Conservation (phyloP, 2,888 invertebrate species). For the Lumbricus terrestris region DNA sequence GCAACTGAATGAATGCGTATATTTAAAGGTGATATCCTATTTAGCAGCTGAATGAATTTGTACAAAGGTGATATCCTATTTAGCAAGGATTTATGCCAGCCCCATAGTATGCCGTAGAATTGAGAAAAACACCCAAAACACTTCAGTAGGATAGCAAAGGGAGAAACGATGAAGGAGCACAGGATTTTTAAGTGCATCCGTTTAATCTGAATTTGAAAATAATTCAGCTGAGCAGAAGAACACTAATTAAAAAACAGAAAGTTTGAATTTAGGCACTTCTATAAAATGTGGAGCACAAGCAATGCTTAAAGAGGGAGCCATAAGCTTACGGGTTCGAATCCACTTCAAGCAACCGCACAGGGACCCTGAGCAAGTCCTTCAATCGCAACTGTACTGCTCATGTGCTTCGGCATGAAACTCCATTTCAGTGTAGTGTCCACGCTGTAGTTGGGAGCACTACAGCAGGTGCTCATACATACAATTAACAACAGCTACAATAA, state of each 20-base stretch:
- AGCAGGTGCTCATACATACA: too few relatives aligned
- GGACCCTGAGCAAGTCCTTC: too few relatives aligned
- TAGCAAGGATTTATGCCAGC: not conserved
- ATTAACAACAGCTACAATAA: too few relatives aligned
- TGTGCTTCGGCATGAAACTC: too few relatives aligned
- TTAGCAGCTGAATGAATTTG: not conserved
- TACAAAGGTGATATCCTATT: not conserved
- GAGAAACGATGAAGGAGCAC: not conserved
- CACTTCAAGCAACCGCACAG: not conserved
- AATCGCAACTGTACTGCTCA: too few relatives aligned
- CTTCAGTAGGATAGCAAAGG: too few relatives aligned
- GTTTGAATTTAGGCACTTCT: not conserved
- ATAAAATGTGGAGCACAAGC: not conserved
- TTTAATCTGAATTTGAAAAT: not conserved
- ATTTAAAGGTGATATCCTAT: not conserved
- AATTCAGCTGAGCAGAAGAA: not conserved
- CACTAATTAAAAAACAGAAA: not conserved
- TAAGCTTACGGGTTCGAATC: too few relatives aligned
- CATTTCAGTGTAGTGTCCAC: too few relatives aligned
- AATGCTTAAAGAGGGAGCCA: too few relatives aligned
- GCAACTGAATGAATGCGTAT: not conserved
- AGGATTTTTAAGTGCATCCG: not conserved
- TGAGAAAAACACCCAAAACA: too few relatives aligned
- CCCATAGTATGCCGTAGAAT: not conserved
- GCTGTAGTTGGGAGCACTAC: too few relatives aligned